Base-by-base conservation (phyloP, 1,140 invertebrate species). In the Drosophila leontia region DNA sequence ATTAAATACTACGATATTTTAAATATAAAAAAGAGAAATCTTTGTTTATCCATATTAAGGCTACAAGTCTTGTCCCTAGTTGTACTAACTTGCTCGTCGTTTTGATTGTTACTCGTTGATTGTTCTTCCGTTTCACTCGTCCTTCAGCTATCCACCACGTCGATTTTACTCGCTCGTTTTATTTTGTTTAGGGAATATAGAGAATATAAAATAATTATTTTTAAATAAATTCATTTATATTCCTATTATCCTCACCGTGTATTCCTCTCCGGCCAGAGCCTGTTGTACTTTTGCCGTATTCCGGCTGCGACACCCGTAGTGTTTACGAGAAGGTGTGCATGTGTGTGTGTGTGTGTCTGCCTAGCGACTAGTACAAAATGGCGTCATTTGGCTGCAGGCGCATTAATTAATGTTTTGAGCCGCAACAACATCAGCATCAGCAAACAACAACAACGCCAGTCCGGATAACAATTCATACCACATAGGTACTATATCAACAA, bases 341-440 rank as follows among this genome's bases (percentile, higher is more conserved):
- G 32, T 55, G 37, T 44, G 13, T n/a, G n/a, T 56, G 50, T 44
- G 42, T 69, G 29, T 70, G 35, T 72, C 70, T 72, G 53, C 68
- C 70, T 58, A 67, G 63, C 75, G 55, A 60, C 75, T 74, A 57
- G 55, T 55, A 78, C 65, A 78, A 84, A 88, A 87, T 84, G 84
- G 77, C 84, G 80, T 87, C 80, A 80, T 80, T 87, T 76, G 65
- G 83, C 83, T 87, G 83, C 83, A 82, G 83, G 83, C 83, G 71
- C 83, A 87, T 87, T 87, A 87, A 87, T 87, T 87, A 87, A 86
- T 86, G 82, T 86, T 86, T 79, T 86, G 63, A 83, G 84, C 71
- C 80, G 45, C 80, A 75, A 62, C 76, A 78, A 61, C 81, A 79
- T 42, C 37, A 70, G 55, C 60, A 72, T 57, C 62, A 48, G 63